Conservation (phyloP, 35 echinoderm and acorn worm genomes). For the Antedon bifida region DNA sequence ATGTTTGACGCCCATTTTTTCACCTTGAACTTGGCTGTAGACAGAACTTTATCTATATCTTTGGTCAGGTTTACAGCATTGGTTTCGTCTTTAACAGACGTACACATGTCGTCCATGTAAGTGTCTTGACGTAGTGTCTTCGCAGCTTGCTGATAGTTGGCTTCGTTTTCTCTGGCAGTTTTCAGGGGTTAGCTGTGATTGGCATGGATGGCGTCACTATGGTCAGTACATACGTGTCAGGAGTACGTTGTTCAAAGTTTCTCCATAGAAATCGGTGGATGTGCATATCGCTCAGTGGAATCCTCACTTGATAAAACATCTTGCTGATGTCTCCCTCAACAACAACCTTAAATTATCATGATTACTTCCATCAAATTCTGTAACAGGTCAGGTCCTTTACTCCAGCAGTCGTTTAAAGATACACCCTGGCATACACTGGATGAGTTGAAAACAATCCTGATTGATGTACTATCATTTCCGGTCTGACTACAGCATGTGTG, state of each 20-base stretch:
- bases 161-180: conserved; percentile 10
- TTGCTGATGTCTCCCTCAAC: neutral
- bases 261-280: neutral
- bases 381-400: neutral
- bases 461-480: neutral
- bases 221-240: conserved; percentile 10
- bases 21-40: conserved; percentile 4
- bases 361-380: neutral
- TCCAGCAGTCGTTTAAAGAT: neutral
- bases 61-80: neutral
- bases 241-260: neutral
- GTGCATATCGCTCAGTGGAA: neutral
- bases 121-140: neutral
- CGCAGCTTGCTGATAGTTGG: neutral
- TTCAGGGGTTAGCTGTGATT: conserved; percentile 8
- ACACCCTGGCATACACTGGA: neutral
- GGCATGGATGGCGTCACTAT: conserved; percentile 31
- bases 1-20: conserved; percentile 23
- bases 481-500: neutral
- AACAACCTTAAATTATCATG: neutral
- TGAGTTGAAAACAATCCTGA: neutral
- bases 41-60: neutral
- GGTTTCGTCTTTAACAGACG: neutral
- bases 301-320: neutral
- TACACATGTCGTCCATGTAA: neutral